phyloP scores from a whole-genome alignment of 2,113 vertebrate species.

The Muntiacus muntjak region DNA sequence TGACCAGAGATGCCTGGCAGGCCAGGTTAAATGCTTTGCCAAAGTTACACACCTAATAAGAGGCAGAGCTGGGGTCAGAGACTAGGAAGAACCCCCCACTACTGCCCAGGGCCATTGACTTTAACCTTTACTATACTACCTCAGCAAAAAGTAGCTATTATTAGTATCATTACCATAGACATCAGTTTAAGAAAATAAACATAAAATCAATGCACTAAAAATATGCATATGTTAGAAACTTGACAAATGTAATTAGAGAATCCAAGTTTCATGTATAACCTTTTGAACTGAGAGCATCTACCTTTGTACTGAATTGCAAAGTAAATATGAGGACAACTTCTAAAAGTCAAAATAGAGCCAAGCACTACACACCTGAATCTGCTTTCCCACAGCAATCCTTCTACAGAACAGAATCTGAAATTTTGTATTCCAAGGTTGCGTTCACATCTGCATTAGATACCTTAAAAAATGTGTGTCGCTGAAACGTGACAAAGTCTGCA shows the following conservation, averaged over 20 bases:
- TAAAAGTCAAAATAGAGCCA: neutral
- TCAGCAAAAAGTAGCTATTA: neutral
- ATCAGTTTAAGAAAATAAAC: neutral
- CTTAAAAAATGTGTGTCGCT: slow-evolving; percentile 36
- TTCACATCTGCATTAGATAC: slow-evolving; percentile 40
- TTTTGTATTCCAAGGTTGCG: slow-evolving; percentile 10
- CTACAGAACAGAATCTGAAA: slow-evolving; percentile 42
- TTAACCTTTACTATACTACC: neutral
- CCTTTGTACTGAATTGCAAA: neutral
- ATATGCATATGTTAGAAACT: neutral
- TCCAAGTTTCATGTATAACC: neutral
- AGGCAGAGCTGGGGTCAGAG: neutral
- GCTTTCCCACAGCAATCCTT: neutral
- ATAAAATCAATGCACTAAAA: neutral
- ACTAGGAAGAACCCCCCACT: neutral
- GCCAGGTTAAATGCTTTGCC: neutral
- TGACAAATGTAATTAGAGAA: neutral
- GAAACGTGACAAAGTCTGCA: slow-evolving; percentile 58
- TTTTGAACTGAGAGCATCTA: neutral
- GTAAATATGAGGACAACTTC: neutral
- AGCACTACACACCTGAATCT: neutral
- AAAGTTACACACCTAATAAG: neutral
- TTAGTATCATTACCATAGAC: neutral
- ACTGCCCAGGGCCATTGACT: neutral
- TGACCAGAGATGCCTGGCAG: neutral